Base-by-base conservation (phyloP, 30 jellyfish, hydroid and myxozoan genomes). In the Cassiopea xamachana region DNA sequence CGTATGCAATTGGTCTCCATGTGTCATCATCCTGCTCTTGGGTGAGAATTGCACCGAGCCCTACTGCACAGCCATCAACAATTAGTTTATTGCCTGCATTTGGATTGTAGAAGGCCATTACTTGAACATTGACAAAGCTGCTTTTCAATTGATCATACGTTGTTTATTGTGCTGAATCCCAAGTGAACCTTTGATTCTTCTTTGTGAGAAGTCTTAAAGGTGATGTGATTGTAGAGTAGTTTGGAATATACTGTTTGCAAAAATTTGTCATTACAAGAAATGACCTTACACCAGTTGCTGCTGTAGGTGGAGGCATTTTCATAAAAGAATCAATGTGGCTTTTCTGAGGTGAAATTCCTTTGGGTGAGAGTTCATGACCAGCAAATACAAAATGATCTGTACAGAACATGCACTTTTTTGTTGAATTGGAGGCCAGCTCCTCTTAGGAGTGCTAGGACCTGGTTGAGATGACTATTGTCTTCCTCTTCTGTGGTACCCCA, bases 31-130 rank as follows among this genome's bases (percentile, higher is more conserved):
- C 43, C 7, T 87, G 75, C 46, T 45, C 48, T 68, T 79, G 96
- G 69, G 94, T 44, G 48, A 87, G 67, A 46, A 87, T 51, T 13
- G 61, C 94, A 10, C 94, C 94, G 48, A 87, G 89, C 48, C 96
- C 94, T n/a, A 39, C n/a, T 46, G 90, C 81, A 45, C 80, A 39
- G 58, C 74, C 96, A 81, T 81, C 96, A 62, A 72, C 87, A 71
- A 69, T 50, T 73, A 88, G 61, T 43, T 67, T 48, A 39, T 92
- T 81, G 10, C 67, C 79, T 14, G 47, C 48, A 46, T 82, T 18
- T 12, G 86, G 87, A 60, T 88, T 59, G 91, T 8, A 88, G 94
- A 14, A 68, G 18, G 94, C 96, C 71, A 88, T 39, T 14, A 68
- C 83, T 45, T 46, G 18, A 19, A 19, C 48, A 14, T 50, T 46